Evolutionary conservation across 2,888 invertebrate genomes (phyloP), one percentile per base, ranked within the genome.

Genomic region (Drepana falcataria): DNA sequence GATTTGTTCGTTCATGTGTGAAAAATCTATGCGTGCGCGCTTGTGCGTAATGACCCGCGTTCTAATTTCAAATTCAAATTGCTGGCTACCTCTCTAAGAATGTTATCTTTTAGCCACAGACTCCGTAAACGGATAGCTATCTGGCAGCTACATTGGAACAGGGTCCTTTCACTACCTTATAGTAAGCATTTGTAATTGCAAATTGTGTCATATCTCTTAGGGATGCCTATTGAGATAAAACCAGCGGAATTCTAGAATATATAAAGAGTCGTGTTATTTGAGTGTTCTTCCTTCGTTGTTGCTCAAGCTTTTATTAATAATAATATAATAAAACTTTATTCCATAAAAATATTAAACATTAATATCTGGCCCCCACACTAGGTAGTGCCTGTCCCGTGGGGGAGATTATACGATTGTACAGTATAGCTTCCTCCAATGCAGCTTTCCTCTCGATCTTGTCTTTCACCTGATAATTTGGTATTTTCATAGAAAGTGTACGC

Each of bases 31-130:
- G 68, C 69, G 66, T 63, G 66, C 53, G 65, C 67, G 68, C 60
- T 62, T 66, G 61, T 51, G 55, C 57, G 54, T 54, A 53, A 65
- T 65, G 59, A 61, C 64, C 63, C 59, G 61, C 53, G 61, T 65
- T 67, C 73, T 72, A 62, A 75, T 75, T 76, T 69, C 67, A 73
- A 75, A 67, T 71, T 73, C 69, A 71, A 75, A 74, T 68, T 53
- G 55, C 59, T 59, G 57, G 51, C 57, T 60, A 60, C 35, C 40
- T 56, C 55, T 52, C 47, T 51, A 49, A 55, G 55, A 55, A 55
- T 51, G 55, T 55, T 59, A 61, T 56, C 55, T 58, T 21, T 34
- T 51, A 49, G 37, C 33, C 40, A 40, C 44, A 40, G 33, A 7
- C 40, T 34, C 51, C 51, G 40, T 51, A 51, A 51, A 51, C 51